Evolutionary conservation across 2,888 invertebrate species (phyloP).

Genomic region (Anthoptus insignis): DNA sequence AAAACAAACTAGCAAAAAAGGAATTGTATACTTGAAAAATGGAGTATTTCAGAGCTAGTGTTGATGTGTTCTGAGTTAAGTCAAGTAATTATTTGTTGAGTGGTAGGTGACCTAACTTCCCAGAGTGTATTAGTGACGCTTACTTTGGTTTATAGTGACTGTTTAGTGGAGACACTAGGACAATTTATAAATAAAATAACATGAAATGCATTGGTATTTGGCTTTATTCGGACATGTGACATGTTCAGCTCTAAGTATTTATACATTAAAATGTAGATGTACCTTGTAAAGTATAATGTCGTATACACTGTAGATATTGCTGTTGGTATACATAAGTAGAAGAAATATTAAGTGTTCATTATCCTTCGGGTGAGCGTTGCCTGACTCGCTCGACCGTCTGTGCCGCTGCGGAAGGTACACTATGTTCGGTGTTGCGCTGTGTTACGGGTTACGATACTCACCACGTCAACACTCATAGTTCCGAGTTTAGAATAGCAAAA

Average conservation of each 20-base stretch:
- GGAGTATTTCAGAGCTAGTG: not conserved
- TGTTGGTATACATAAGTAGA: slow-evolving; percentile 63
- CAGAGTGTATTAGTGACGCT: slow-evolving; percentile 50
- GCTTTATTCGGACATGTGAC: slow-evolving; percentile 85
- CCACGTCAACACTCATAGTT: no score
- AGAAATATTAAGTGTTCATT: slow-evolving; percentile 76
- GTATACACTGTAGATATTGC: slow-evolving; percentile 68
- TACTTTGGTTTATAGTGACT: slow-evolving; percentile 55
- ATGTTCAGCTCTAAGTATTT: slow-evolving; percentile 83
- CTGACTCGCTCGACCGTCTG: slow-evolving; percentile 58
- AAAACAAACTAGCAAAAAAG: no score
- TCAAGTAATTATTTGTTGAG: no score
- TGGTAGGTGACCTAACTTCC: slow-evolving; percentile 39
- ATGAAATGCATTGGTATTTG: slow-evolving; percentile 87
- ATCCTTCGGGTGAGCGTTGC: slow-evolving; percentile 68
- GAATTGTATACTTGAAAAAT: no score
- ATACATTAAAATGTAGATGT: slow-evolving; percentile 59
- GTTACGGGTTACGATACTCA: no score
- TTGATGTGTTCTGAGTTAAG: not conserved
- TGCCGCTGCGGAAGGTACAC: no score
- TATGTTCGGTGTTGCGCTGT: no score
- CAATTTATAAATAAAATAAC: slow-evolving; percentile 81
- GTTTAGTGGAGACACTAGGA: slow-evolving; percentile 54
- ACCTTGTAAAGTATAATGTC: slow-evolving; percentile 51
- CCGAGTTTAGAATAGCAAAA: no score